phyloP scores from a whole-genome alignment of 1,140 invertebrate genomes.

The Rhopalosiphum maidis region DNA sequence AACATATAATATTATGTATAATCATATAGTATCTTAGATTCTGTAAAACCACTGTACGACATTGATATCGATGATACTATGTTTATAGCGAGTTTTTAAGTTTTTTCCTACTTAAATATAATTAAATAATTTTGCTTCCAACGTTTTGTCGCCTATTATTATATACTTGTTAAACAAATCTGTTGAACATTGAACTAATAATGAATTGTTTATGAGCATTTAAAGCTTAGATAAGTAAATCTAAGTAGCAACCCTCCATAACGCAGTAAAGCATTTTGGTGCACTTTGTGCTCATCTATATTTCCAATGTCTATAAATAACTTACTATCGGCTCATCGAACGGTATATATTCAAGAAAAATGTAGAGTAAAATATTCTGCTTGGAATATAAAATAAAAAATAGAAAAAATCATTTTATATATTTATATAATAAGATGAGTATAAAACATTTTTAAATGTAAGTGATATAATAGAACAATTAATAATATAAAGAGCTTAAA shows the following conservation, averaged over 20 bases:
- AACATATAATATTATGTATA: background rate
- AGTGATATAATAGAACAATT: background rate
- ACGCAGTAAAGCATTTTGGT: background rate
- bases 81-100: background rate
- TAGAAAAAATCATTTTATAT: background rate
- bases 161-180: background rate
- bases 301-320: background rate
- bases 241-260: no score
- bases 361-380: background rate
- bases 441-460: background rate
- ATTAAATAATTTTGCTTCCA: background rate
- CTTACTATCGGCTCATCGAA: background rate
- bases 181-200: background rate
- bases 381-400: background rate
- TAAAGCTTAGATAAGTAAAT: background rate
- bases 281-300: background rate
- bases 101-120: background rate
- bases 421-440: background rate
- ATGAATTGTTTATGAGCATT: background rate
- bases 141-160: no score
- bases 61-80: background rate
- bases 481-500: background rate
- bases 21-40: no score
- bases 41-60: no score
- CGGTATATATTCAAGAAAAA: background rate